Evolutionary conservation across 2,113 vertebrate genomes (phyloP), one percentile per base, ranked within the genome.

Genomic region (Leuciscus idus): DNA sequence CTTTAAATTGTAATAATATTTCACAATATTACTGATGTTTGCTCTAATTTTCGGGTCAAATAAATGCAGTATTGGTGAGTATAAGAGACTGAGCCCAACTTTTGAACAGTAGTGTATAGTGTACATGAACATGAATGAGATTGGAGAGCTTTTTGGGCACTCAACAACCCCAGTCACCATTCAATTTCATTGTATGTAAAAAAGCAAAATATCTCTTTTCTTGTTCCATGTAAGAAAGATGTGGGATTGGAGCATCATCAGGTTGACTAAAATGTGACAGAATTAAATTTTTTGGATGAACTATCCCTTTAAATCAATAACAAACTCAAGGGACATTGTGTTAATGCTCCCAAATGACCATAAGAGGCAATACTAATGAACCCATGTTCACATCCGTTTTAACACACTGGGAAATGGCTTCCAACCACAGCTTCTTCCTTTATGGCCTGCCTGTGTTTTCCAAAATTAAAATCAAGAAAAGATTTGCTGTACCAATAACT

Each of bases 291-390:
- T 57, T 33, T 36, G 15, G n/a, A 30, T 21, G 28, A 57, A 23
- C 50, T 36, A 59, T 23, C 4, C 2, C 19, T 81, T 61, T 9
- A 62, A 62, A 62, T 33, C 55, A 33, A 23, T 1, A 39, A 46
- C 13, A 72, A 21, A 68, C 55, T 30, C 52, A 43, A 10, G 28
- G 74, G n/a, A 48, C 12, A 33, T 36, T 19, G 4, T 64, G 36
- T 73, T 55, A 81, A n/a, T 48, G 21, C 50, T 50, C 64, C 7
- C 30, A 75, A 52, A 81, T 87, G 88, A 90, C 88, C 88, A 90
- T 90, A 91, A 86, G 23, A 90, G 89, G 90, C 81, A 90, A 90
- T 74, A 19, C 36, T 85, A 73, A 46, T 26, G 62, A 76, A 61
- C 39, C 77, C 87, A 84, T 68, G 70, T 48, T 57, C 43, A 30